Evolutionary conservation across 2,797 vertebrate species (phyloP), one percentile per base, ranked within the genome.

Genomic region (Heteromormyrus szaboi): DNA sequence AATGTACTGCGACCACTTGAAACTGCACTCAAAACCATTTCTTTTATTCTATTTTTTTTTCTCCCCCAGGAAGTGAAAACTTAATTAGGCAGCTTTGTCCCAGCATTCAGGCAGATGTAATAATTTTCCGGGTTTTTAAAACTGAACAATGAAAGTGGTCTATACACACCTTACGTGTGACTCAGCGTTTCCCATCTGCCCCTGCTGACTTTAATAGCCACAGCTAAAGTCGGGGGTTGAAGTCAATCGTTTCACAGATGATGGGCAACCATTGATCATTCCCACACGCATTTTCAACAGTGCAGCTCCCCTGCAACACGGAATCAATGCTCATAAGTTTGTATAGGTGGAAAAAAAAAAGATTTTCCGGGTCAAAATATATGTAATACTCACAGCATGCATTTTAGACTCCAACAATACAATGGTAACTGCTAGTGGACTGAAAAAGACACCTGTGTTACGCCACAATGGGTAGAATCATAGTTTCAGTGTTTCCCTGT

Each of bases 31-130:
- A 17, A 46, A 46, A 46, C 41, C 8, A 81, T 81, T 81, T 85
- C 44, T 85, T 50, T 85, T 51, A 50, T 85, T 59, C 29, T 37
- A 51, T 56, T 86, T 86, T 33, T 17, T 86, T 59, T 59, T 86
- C 53, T n/a, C 76, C 29, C 29, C 51, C 50, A 86, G 17, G 53
- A 86, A 86, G 85, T 41, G 33, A 86, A 86, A 86, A 86, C 53
- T 86, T 86, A 86, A 86, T 86, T 86, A 56, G 85, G 53, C 33
- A 56, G 50, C 29, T 53, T 44, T 59, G 54, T 41, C 85, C 85
- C 85, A 44, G 29, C 33, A 41, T 54, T 86, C 33, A 22, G 37
- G 85, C 19, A 59, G 53, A 59, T 19, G 14, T 62, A 59, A 86
- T 86, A 19, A 59, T 86, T 86, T 86, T 29, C 85, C 1, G 0